Evolutionary conservation across 2,797 vertebrate genomes (phyloP), one percentile per base, ranked within the genome.

Genomic region (Pelodytes ibericus): DNA sequence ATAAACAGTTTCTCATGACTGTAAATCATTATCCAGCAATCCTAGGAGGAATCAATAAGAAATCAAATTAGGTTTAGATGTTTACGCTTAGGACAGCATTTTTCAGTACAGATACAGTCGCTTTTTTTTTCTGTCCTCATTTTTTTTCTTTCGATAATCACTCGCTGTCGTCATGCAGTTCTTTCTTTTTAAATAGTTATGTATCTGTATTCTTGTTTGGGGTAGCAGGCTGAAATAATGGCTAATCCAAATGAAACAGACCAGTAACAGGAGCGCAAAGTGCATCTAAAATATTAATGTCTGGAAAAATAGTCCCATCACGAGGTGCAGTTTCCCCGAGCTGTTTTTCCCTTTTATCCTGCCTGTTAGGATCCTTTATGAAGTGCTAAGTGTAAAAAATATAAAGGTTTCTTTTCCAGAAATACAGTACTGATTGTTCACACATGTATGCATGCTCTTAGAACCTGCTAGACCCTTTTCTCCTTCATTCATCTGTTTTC

Each of bases 311-410:
- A 77, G 79, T 89, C 81, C 77, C 81, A 56, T 71, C 75, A 79
- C 65, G 81, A 82, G 79, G 65, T 88, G 79, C 74, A 73, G 85
- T 87, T 86, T 81, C 63, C n/a, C 85, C 78, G 76, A 81, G 64
- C 74, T 84, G 81, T 62, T 49, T 68, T 83, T 81, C n/a, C 86
- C 87, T 88, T 89, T 89, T 85, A 88, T 90, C 85, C 86, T 86
- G 83, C 84, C 87, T 85, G 87, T 90, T 92, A 90, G 85, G 79
- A 80, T 86, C 87, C 87, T 89, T 90, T 90, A 92, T 90, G 89
- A 92, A 91, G 91, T 93, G 90, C 90, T 92, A 91, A 92, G 84
- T 89, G 91, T 91, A 90, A 89, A 91, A 92, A 91, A 89, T 85
- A 89, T 92, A 86, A 90, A 91, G 88, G 87, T 76, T 84, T 87